phyloP scores from a whole-genome alignment of 2,113 vertebrate species.

The Oryzias curvinotus region DNA sequence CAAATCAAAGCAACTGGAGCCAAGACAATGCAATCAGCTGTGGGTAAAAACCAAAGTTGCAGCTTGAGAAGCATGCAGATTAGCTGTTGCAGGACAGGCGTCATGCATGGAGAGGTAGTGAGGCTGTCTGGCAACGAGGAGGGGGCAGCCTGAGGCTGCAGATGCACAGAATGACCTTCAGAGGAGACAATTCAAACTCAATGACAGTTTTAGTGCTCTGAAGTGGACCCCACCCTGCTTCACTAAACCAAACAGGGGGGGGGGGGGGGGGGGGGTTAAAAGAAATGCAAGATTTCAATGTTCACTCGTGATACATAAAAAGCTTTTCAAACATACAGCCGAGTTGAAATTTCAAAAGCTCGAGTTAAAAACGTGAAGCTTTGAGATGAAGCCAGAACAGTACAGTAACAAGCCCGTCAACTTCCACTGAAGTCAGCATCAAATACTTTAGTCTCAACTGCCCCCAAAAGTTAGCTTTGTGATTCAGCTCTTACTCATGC shows the following conservation, averaged over 20 bases:
- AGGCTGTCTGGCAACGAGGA: background rate
- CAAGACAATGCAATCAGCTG: too few relatives aligned
- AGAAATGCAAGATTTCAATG: background rate
- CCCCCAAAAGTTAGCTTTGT: conserved; percentile 25
- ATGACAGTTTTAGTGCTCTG: conserved; percentile 30
- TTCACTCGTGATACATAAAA: too few relatives aligned
- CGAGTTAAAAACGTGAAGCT: too few relatives aligned
- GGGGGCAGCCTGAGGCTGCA: conserved; percentile 6
- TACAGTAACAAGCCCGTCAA: too few relatives aligned
- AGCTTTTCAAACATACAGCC: too few relatives aligned
- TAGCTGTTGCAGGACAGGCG: background rate
- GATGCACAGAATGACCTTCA: conserved; percentile 30
- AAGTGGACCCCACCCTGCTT: conserved; percentile 27
- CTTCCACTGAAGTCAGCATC: background rate
- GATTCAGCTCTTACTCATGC: conserved; percentile 57
- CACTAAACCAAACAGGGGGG: background rate
- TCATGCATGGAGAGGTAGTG: background rate
- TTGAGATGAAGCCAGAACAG: too few relatives aligned
- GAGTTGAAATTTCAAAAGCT: too few relatives aligned
- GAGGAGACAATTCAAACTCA: conserved; percentile 13
- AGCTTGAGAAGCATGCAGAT: too few relatives aligned
- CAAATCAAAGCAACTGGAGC: too few relatives aligned
- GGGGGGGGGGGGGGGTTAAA: too few relatives aligned
- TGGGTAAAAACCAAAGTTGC: too few relatives aligned
- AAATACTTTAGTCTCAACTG: conserved; percentile 17